Conservation (phyloP, 1,140 invertebrate species). For the Diorhabda sublineata region DNA sequence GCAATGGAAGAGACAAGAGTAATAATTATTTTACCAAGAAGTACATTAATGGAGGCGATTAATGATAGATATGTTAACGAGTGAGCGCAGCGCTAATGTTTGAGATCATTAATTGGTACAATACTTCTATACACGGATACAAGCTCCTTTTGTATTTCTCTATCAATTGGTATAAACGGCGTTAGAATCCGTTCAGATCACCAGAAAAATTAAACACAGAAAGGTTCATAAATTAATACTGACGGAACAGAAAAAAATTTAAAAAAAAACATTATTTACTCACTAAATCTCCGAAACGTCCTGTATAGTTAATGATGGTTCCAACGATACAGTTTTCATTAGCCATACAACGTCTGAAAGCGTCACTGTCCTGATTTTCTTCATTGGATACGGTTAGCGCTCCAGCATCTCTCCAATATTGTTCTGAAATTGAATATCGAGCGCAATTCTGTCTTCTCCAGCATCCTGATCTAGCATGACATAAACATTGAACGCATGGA, state of each 20-base stretch:
- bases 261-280: not conserved
- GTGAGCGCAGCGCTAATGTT: no score
- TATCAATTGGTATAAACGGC: no score
- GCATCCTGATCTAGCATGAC: slow-evolving; percentile 4
- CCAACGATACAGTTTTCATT: slow-evolving; percentile 19
- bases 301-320: slow-evolving; percentile 10
- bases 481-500: not conserved
- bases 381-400: slow-evolving; percentile 8
- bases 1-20: no score
- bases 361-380: no score
- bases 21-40: no score
- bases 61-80: no score
- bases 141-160: no score
- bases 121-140: no score
- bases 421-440: slow-evolving; percentile 1
- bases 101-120: no score
- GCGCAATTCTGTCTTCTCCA: slow-evolving; percentile 9
- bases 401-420: slow-evolving; percentile 14
- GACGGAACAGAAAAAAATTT: not conserved
- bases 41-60: no score
- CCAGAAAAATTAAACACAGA: no score
- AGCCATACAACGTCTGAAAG: slow-evolving; percentile 6
- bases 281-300: slow-evolving; percentile 8
- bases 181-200: no score
- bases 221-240: not conserved